Evolutionary conservation across 1,140 invertebrate genomes (phyloP).

Genomic region (Aricia agestis): DNA sequence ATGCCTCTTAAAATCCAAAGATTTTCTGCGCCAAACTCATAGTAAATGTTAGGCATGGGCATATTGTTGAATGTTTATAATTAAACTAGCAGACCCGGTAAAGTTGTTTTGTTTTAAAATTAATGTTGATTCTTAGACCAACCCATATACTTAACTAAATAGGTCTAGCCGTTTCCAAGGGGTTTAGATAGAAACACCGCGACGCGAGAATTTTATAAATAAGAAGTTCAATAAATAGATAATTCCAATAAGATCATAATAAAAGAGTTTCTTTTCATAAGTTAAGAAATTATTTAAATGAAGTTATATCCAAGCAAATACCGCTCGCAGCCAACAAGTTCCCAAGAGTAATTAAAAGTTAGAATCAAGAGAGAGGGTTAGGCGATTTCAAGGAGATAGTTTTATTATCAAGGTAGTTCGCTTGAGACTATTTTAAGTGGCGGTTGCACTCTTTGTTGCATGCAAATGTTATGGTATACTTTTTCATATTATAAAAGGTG

Average conservation of each 20-base stretch:
- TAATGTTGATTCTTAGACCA: no score
- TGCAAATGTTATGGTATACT: neutral
- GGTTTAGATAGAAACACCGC: no score
- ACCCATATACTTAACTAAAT: no score
- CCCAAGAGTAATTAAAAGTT: conserved; percentile 3
- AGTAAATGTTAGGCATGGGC: no score
- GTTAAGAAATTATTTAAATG: neutral
- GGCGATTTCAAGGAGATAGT: neutral
- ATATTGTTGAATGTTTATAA: no score
- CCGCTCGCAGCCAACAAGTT: neutral
- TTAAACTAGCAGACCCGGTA: no score
- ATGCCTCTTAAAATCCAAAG: neutral
- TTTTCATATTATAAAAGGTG: no score
- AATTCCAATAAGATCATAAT: neutral
- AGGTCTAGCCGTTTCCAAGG: no score
- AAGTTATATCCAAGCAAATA: neutral
- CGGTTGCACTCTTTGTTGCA: neutral
- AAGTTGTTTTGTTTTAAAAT: no score
- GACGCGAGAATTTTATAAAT: no score
- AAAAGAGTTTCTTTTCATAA: neutral
- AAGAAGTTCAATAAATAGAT: neutral
- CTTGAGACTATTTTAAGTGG: neutral
- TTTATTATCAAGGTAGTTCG: neutral
- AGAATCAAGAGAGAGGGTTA: neutral
- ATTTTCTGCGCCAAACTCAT: no score